Conservation (phyloP, 2,888 invertebrate genomes). For the Pegoplata infirma region DNA sequence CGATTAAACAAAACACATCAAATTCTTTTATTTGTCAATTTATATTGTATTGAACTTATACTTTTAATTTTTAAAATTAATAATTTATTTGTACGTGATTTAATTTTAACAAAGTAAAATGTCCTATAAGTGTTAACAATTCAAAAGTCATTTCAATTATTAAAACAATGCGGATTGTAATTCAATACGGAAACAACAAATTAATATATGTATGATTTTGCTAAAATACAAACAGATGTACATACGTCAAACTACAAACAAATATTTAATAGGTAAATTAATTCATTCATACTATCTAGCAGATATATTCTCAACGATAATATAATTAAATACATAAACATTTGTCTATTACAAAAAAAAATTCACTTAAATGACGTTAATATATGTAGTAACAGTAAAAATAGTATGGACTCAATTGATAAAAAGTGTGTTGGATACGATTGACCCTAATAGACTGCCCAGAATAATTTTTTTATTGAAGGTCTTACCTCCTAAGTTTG, state of each 20-base stretch:
- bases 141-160: neutral
- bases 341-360: neutral
- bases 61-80: neutral
- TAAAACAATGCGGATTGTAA: neutral
- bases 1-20: slow-evolving; percentile 3
- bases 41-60: neutral
- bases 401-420: no score
- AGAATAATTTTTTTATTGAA: no score
- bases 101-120: neutral
- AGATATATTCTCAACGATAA: neutral
- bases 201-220: neutral
- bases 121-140: neutral
- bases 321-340: neutral
- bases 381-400: no score
- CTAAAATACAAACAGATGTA: neutral
- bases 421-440: no score
- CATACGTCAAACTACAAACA: no score
- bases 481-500: no score
- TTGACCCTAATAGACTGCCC: no score
- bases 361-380: neutral
- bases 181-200: neutral
- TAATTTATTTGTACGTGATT: neutral
- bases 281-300: neutral
- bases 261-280: no score
- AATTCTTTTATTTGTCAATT: neutral